Percentiles rank a stretch among this genome's conserved stretches.
Evolutionary conservation across 2,113 vertebrate species (phyloP).

Genomic region (Zosterops japonicus): DNA sequence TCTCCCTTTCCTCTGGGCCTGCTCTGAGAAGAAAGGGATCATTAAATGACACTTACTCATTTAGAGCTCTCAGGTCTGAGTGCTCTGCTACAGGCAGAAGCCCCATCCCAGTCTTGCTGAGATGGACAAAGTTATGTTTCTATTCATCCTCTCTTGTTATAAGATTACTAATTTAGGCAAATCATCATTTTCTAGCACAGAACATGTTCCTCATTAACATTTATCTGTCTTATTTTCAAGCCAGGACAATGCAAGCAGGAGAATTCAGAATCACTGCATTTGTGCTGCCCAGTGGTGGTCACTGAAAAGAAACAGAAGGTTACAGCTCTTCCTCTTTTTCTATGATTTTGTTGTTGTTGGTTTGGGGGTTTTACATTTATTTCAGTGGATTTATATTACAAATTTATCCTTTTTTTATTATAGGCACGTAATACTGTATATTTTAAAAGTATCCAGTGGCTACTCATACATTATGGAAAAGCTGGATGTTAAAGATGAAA

Average conservation of each 20-base stretch:
- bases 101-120: not conserved
- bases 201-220: not conserved
- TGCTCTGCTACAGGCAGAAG: not conserved
- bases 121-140: not conserved
- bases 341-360: too few species aligned
- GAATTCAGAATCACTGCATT: not conserved
- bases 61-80: not conserved
- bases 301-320: not conserved
- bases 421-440: not conserved
- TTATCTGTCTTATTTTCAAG: not conserved
- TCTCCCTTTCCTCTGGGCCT: not conserved
- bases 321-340: not conserved
- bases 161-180: not conserved
- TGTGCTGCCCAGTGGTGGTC: not conserved
- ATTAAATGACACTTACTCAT: not conserved
- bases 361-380: not conserved
- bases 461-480: conserved; percentile 21
- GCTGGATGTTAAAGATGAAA: conserved; percentile 2
- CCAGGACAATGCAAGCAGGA: not conserved
- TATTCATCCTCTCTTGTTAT: not conserved
- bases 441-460: not conserved
- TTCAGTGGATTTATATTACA: not conserved
- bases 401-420: not conserved
- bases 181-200: not conserved
- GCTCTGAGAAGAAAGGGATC: not conserved